Percentiles rank a stretch among this genome's conserved stretches.
Evolutionary conservation across 2,888 invertebrate species (phyloP).

Genomic region (Sinopyrophorus schimmeli): DNA sequence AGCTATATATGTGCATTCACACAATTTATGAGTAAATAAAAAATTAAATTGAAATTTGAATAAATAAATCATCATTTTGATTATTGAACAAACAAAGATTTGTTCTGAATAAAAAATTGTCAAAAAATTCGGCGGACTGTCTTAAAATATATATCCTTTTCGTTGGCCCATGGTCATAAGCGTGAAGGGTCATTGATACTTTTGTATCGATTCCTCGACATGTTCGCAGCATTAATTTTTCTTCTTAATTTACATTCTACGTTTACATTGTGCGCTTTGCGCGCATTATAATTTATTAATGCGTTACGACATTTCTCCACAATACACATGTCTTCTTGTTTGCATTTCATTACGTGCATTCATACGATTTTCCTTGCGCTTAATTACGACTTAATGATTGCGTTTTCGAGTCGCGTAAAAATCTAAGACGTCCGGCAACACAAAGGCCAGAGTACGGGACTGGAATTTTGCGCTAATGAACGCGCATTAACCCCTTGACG

Average conservation of each 20-base stretch:
- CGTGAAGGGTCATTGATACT: too few relatives aligned
- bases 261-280: slow-evolving; percentile 15
- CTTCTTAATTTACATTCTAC: slow-evolving; percentile 19
- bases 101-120: too few relatives aligned
- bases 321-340: slow-evolving; percentile 10
- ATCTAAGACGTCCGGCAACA: slow-evolving; percentile 13
- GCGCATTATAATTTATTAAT: slow-evolving; percentile 22
- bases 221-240: slow-evolving; percentile 24
- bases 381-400: slow-evolving; percentile 3
- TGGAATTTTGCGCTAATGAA: slow-evolving; percentile 12
- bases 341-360: neutral
- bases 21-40: too few relatives aligned
- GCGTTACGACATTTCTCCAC: slow-evolving; percentile 7
- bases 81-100: too few relatives aligned
- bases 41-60: too few relatives aligned
- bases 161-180: too few relatives aligned
- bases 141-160: too few relatives aligned
- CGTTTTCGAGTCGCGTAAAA: slow-evolving; percentile 9
- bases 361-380: slow-evolving; percentile 4
- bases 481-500: too few relatives aligned
- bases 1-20: too few relatives aligned
- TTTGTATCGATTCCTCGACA: too few relatives aligned
- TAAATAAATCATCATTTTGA: too few relatives aligned
- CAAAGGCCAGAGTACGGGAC: slow-evolving; percentile 4
- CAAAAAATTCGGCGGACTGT: too few relatives aligned